These are phyloP conservation scores for Poeciliopsis presidionis DNA, from an alignment of 2,797 vertebrate genomes.

Conservation along the genomic window DNA sequence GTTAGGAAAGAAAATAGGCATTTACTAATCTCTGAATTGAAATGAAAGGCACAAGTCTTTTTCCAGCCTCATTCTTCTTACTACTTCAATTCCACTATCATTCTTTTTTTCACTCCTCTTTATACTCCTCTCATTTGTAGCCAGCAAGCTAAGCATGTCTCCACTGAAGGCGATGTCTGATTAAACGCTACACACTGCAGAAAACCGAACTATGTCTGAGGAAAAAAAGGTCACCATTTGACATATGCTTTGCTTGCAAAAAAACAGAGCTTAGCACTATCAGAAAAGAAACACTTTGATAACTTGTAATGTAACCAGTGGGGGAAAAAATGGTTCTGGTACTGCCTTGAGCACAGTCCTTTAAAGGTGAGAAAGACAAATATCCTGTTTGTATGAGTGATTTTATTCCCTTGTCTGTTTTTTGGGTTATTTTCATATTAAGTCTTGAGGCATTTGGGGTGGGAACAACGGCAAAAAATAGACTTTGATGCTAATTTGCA, in stretches of 20 bases:
- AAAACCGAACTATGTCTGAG: conserved; percentile 56
- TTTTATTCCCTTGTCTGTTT: neutral
- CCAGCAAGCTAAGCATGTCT: conserved; percentile 51
- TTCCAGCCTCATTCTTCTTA: conserved; percentile 22
- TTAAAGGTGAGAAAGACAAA: conserved; percentile 10
- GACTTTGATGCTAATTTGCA: neutral
- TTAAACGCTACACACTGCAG: conserved; percentile 59
- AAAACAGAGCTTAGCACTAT: conserved; percentile 30
- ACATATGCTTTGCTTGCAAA: conserved; percentile 65
- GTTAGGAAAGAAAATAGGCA: conserved; percentile 56
- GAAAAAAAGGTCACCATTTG: conserved; percentile 64
- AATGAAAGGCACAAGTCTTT: conserved; percentile 60
- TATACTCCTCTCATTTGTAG: conserved; percentile 45
- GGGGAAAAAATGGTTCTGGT: conserved; percentile 24
- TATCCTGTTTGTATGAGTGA: conserved; percentile 14
- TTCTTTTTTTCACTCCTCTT: conserved; percentile 22
- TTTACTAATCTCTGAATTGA: conserved; percentile 63
- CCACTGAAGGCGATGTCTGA: conserved; percentile 45
- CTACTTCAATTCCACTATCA: conserved; percentile 9
- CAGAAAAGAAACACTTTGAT: conserved; percentile 43
- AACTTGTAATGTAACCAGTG: conserved; percentile 27
- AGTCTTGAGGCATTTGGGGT: conserved; percentile 5
- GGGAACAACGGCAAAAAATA: conserved; percentile 5
- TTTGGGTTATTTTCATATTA: conserved; percentile 7
- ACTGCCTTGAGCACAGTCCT: conserved; percentile 26